A percentile compares a stretch with the other conserved stretches of the same genome.
Conservation (phyloP, 2,888 invertebrate species). For the Drosophila ezoana region DNA sequence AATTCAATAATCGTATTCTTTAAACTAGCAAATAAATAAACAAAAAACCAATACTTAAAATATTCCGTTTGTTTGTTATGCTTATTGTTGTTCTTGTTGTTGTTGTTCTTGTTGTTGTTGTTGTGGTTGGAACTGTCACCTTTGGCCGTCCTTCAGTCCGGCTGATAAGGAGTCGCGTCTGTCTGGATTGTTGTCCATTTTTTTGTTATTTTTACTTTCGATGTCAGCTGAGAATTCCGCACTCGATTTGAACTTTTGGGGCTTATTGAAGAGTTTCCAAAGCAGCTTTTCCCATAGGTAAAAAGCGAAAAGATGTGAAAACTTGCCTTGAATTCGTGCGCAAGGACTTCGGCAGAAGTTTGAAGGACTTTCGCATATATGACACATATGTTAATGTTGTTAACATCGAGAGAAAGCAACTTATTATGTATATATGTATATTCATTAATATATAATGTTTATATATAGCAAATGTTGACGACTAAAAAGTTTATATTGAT, state of each 20-base stretch:
- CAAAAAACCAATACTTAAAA: slow-evolving; percentile 1
- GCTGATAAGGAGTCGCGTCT: slow-evolving; percentile 16
- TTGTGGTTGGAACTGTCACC: slow-evolving; percentile 12
- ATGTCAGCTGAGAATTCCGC: background rate
- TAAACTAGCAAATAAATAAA: slow-evolving; percentile 22
- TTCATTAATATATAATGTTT: background rate
- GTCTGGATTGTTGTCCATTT: background rate
- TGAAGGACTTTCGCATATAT: too few relatives aligned
- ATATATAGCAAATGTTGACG: background rate
- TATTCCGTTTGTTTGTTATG: background rate
- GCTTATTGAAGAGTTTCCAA: slow-evolving; percentile 4
- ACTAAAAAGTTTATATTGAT: background rate
- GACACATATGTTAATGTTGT: background rate
- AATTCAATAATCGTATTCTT: slow-evolving; percentile 12
- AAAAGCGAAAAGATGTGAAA: background rate
- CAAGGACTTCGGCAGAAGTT: background rate
- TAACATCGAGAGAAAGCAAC: background rate
- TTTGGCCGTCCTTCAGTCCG: slow-evolving; percentile 18
- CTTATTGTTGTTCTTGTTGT: background rate
- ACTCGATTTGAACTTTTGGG: background rate
- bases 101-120: background rate
- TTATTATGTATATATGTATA: background rate
- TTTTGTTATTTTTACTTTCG: background rate
- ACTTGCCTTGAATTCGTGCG: background rate
- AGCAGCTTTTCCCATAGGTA: background rate